Conservation (phyloP, 2,888 invertebrate genomes). For the Pterobdella sp. region DNA sequence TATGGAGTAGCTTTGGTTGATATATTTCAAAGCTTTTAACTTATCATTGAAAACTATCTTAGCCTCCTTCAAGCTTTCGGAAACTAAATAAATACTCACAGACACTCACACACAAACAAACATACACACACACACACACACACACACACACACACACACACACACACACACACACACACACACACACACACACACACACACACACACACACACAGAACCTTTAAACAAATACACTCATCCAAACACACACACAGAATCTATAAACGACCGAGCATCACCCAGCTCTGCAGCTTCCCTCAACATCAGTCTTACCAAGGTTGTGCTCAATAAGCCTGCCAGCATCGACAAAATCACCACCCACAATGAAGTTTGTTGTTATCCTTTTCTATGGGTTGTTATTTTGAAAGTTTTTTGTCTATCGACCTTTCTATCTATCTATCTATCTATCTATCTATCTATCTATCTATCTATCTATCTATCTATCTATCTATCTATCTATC, state of each 20-base stretch:
- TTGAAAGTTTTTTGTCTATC: no score
- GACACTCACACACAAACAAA: background rate
- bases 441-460: no score
- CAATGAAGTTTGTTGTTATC: no score
- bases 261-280: background rate
- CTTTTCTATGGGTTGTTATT: no score
- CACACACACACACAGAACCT: background rate
- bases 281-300: background rate
- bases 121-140: background rate
- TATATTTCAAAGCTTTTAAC: no score
- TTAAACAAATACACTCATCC: background rate
- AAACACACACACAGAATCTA: background rate
- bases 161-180: constrained; percentile 1
- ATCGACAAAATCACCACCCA: background rate
- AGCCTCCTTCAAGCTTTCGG: no score
- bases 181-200: constrained; percentile 1
- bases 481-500: no score
- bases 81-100: background rate
- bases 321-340: background rate
- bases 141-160: background rate
- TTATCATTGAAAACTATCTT: no score
- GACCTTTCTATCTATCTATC: no score
- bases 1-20: no score
- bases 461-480: no score
- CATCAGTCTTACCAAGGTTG: constrained; percentile 4